Conservation (phyloP, 1,140 invertebrate species). For the Capitella teleta region DNA sequence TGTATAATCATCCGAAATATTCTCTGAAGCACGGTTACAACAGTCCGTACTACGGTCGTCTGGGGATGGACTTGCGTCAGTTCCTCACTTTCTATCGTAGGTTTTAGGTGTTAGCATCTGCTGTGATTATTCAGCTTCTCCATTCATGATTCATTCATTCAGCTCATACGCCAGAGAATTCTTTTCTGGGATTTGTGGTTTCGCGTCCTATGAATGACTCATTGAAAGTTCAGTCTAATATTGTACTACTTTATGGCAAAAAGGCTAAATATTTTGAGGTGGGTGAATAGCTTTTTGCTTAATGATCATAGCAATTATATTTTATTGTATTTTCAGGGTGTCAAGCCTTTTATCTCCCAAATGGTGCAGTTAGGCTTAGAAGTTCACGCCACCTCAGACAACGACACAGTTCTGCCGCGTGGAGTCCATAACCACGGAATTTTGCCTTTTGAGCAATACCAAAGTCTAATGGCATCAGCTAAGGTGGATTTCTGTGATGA, state of each 20-base stretch:
- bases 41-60: neutral
- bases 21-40: neutral
- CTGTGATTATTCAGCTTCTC: neutral
- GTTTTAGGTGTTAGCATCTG: neutral
- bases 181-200: constrained; percentile 3
- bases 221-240: neutral
- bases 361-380: neutral
- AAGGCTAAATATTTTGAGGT: constrained; percentile 2
- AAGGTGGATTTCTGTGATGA: neutral
- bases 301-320: no score
- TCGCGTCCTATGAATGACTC: neutral
- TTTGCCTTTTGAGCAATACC: neutral
- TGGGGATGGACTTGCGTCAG: neutral
- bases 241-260: constrained; percentile 1
- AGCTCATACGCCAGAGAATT: constrained; percentile 1
- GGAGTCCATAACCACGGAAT: neutral
- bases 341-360: neutral
- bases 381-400: neutral
- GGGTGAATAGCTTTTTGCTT: no score
- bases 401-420: neutral
- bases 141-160: neutral
- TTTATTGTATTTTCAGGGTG: neutral
- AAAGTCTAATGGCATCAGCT: neutral
- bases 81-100: constrained; percentile 6
- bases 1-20: neutral